Conservation (phyloP, 23 tunicate genomes). For the Halocynthia roretzi region DNA sequence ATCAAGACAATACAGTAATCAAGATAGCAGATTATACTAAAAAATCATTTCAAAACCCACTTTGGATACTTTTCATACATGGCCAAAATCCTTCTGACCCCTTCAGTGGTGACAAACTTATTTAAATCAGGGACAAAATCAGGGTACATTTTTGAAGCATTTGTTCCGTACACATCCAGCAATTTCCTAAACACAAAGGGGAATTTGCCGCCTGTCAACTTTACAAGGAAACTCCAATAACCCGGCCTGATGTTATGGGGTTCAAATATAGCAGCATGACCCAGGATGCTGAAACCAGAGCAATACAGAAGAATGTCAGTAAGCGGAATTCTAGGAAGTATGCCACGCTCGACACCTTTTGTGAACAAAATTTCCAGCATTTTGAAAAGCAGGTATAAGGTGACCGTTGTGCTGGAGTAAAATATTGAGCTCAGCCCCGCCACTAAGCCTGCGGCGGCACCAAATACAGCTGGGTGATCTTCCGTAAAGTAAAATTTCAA, state of each 20-base stretch:
- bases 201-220: conserved; percentile 50
- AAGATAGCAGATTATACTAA: too few relatives aligned
- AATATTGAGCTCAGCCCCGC: conserved; percentile 56
- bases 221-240: conserved; percentile 50
- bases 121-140: conserved; percentile 40
- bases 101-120: conserved; percentile 16
- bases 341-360: conserved; percentile 23
- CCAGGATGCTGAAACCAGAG: conserved; percentile 31
- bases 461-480: conserved; percentile 52
- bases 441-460: conserved; percentile 41
- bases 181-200: conserved; percentile 48
- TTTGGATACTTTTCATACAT: conserved; percentile 27
- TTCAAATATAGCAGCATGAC: conserved; percentile 48
- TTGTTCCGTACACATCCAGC: conserved; percentile 28
- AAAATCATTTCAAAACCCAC: too few relatives aligned
- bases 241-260: conserved; percentile 75
- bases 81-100: conserved; percentile 1
- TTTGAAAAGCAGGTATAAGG: conserved; percentile 47
- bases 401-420: conserved; percentile 56
- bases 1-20: too few relatives aligned
- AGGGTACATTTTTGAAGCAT: conserved; percentile 38
- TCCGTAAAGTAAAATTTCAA: conserved; percentile 39
- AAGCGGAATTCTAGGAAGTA: conserved; percentile 35
- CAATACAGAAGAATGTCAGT: conserved; percentile 39
- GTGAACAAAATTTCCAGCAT: conserved; percentile 39